Evolutionary conservation across 2,888 invertebrate species (phyloP).

Genomic region (Andrena bicolor): DNA sequence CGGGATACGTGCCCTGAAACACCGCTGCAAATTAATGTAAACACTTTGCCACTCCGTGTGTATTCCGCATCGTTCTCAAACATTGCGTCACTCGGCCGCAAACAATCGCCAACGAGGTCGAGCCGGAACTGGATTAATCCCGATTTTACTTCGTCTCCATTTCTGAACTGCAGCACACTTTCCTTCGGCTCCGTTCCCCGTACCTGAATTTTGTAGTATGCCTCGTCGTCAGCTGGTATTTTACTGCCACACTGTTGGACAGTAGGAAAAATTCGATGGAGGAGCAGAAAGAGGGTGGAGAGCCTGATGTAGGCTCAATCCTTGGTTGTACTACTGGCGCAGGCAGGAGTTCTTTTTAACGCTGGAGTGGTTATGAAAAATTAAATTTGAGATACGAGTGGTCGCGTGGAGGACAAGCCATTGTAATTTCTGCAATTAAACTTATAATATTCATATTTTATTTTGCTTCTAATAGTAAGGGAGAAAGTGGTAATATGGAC

Average conservation of each 20-base stretch:
- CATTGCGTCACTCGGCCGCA: constrained; percentile 34
- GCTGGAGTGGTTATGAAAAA: too few relatives aligned
- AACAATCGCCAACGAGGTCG: constrained; percentile 35
- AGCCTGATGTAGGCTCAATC: neutral
- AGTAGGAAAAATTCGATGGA: neutral
- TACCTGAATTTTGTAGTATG: neutral
- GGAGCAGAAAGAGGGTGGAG: neutral
- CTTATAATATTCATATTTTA: too few relatives aligned
- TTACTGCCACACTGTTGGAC: neutral
- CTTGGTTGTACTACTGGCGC: too few relatives aligned
- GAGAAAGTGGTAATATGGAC: too few relatives aligned
- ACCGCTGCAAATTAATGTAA: constrained; percentile 49
- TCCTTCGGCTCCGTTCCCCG: neutral
- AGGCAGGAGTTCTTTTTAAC: too few relatives aligned
- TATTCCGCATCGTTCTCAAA: constrained; percentile 33
- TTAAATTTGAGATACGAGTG: too few relatives aligned
- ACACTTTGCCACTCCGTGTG: constrained; percentile 23
- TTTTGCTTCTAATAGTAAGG: too few relatives aligned
- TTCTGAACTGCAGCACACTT: neutral
- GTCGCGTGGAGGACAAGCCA: too few relatives aligned
- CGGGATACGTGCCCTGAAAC: constrained; percentile 35
- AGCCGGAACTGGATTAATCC: constrained; percentile 10
- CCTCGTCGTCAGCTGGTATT: neutral
- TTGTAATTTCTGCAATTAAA: too few relatives aligned
- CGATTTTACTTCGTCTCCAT: neutral